Base-by-base conservation (phyloP, 2,888 invertebrate genomes). In the Caenorhabditis imperialis region DNA sequence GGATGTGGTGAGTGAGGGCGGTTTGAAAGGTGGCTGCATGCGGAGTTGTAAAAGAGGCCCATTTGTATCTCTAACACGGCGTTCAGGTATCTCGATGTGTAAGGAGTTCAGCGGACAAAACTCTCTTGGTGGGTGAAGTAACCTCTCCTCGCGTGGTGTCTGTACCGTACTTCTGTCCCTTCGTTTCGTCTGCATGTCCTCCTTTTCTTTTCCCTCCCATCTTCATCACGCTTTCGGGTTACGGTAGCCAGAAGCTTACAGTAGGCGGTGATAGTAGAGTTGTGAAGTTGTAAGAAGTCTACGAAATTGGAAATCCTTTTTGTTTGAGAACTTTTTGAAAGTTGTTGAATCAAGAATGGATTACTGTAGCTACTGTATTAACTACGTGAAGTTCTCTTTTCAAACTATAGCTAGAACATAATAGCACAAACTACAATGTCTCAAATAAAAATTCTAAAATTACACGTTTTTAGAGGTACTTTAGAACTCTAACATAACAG, bases 1-100 rank as follows among this genome's bases (percentile, higher is more conserved):
- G 98, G 99, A 90, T 97, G 97, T 91, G 93, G 93, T 94, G 91
- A 90, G 91, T 89, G 14, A 7, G 25, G n/a, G 51, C 37, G 30
- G 20, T 10, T 45, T 35, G 8, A 10, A 2, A 37, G 40, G 5
- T 45, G 47, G 25, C 5, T 14, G 16, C 10, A 25, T 10, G n/a
- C 22, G 33, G 1, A 35, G 20, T 35, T 47, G 33, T 22, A n/a
- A 37, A 51, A n/a, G n/a, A n/a, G n/a, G n/a, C n/a, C n/a, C n/a
- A n/a, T 16, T 20, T 22, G 1, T 2, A 25, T 20, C 33, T 12
- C 22, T 20, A 22, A 35, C 30, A 10, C 7, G 30, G 6, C 22
- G 16, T 67, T 75, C 63, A 75, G 75, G 75, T 75, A 75, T 75
- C 44, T 75, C 69, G 69, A 75, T 75, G 69, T 69, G 69, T 75